phyloP scores from a whole-genome alignment of 53 echinoderm and acorn worm genomes.

The Apostichopus leukothele region DNA sequence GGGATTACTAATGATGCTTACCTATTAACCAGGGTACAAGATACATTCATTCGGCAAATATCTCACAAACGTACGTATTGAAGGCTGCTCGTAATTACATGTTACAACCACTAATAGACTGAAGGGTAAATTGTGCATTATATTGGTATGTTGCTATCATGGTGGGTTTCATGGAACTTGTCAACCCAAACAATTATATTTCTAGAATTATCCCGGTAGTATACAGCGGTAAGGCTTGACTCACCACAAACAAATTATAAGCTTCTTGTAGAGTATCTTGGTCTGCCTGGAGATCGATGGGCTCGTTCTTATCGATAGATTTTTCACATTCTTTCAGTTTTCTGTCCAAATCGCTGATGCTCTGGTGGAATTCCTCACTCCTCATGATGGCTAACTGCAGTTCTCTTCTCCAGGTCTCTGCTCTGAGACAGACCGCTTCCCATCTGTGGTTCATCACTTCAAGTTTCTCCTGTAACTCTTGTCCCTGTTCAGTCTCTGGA shows the following conservation, averaged over 20 bases:
- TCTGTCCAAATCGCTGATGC: conserved; percentile 74
- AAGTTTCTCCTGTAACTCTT: conserved; percentile 76
- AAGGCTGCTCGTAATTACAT: no score
- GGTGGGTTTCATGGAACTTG: no score
- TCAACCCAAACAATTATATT: no score
- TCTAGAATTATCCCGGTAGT: no score
- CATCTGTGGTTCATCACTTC: conserved; percentile 90
- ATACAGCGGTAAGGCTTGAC: background rate
- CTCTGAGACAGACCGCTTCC: conserved; percentile 75
- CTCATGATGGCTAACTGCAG: conserved; percentile 86
- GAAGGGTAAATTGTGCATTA: no score
- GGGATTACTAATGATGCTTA: no score
- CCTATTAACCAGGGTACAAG: no score
- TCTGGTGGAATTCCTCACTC: conserved; percentile 95
- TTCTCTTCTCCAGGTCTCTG: conserved; percentile 91
- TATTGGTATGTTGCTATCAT: no score
- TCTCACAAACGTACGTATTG: no score
- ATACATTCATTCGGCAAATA: no score
- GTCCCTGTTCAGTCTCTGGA: conserved; percentile 70
- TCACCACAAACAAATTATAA: conserved; percentile 83
- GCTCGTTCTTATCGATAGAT: conserved; percentile 70
- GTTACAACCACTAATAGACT: no score
- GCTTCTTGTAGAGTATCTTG: conserved; percentile 76
- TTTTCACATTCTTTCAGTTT: conserved; percentile 75
- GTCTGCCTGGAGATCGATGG: conserved; percentile 75